phyloP scores from a whole-genome alignment of 1,140 invertebrate genomes.

The Trichogramma pretiosum region DNA sequence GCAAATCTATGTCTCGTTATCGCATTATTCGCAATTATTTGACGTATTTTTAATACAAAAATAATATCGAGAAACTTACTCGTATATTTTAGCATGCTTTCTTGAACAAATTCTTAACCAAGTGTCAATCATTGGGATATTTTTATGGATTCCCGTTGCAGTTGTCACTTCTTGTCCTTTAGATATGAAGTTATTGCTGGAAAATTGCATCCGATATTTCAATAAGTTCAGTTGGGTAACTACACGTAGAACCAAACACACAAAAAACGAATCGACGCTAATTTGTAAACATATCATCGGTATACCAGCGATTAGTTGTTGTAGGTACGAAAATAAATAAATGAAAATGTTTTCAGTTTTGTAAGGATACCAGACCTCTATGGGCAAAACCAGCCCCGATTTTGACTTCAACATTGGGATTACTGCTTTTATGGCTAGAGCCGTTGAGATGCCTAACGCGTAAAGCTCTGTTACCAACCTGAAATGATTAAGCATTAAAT shows the following conservation, averaged over 20 bases:
- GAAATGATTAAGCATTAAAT: no score
- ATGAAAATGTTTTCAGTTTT: not conserved
- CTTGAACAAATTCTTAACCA: no score
- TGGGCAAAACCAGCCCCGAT: slow-evolving; percentile 2
- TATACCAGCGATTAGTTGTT: slow-evolving; percentile 2
- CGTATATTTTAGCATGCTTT: no score
- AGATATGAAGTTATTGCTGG: no score
- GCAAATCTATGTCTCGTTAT: no score
- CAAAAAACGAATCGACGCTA: not conserved
- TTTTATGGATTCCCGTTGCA: not conserved
- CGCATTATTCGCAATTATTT: no score
- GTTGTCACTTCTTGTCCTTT: not conserved
- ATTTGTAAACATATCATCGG: not conserved
- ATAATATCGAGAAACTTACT: no score
- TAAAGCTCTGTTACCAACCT: not conserved
- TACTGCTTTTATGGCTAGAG: not conserved
- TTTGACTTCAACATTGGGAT: not conserved
- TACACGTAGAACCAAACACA: not conserved
- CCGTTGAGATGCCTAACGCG: not conserved
- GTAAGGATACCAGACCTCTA: slow-evolving; percentile 5
- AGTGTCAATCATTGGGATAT: no score
- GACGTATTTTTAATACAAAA: no score
- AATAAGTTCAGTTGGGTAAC: slow-evolving; percentile 1
- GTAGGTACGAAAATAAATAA: slow-evolving; percentile 2
- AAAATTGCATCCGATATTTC: not conserved